Base-by-base conservation (phyloP, 2,113 vertebrate species). In the Semnornis frantzii region DNA sequence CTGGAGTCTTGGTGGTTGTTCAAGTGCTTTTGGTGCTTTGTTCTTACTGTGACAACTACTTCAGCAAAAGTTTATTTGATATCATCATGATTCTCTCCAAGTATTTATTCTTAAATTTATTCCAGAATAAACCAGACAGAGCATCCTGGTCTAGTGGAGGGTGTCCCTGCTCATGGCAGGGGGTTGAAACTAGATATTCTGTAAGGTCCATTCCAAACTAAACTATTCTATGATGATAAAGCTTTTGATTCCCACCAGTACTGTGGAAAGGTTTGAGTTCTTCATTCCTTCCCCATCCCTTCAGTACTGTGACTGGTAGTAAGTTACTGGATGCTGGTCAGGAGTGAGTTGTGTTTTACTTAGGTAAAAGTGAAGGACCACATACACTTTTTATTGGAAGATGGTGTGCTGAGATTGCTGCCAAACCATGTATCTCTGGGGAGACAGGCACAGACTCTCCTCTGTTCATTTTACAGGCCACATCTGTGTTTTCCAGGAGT, bases 401-500 rank as follows among this genome's bases (percentile, higher is more conserved):
- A 9, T 37, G 64, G 34, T n/a, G 48, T 0, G 1, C 73, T 77
- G 58, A 64, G 65, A 11, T 59, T 66, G 76, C 60, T 74, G 55
- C 7, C 31, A 18, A 48, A 60, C 50, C 62, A 20, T 44, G 21
- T 33, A 5, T n/a, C 39, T 31, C 70, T 65, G 50, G 19, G 54
- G 37, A 91, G 70, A 42, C 8, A 15, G 33, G 44, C 60, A 76
- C 64, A 63, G 54, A 10, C 74, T 68, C 28, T 62, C 44, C 57
- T 80, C 48, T 89, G 62, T 81, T 80, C 16, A 8, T 52, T n/a
- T 58, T 54, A 30, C 30, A 12, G 9, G 24, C 46, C 27, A 9
- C 37, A 50, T 71, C 65, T 75, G 23, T 82, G 62, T 94, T 88
- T 90, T 83, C 58, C 66, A 86, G 82, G 90, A 81, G 84, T 44